Evolutionary conservation across 1,140 invertebrate species (phyloP).

Genomic region (Drosophila oshimai): DNA sequence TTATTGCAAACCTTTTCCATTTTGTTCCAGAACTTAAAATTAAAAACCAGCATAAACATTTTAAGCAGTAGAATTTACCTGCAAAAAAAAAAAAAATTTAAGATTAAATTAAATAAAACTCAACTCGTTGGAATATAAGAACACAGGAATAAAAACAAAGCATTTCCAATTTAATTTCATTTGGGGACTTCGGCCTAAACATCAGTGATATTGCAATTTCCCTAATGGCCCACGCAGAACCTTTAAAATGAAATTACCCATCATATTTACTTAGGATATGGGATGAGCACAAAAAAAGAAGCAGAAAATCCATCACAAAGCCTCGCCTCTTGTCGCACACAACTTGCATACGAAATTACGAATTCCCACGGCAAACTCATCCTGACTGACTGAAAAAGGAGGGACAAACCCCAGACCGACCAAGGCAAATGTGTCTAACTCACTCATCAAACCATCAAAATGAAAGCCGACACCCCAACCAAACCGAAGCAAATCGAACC

Average conservation of each 20-base stretch:
- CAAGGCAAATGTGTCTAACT: constrained; percentile 60
- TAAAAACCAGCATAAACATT: not conserved
- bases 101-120: constrained; percentile 20
- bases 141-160: constrained; percentile 2
- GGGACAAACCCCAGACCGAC: not conserved
- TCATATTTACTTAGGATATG: constrained; percentile 71
- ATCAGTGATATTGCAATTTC: constrained; percentile 61
- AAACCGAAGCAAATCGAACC: constrained; percentile 13
- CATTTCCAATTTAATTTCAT: constrained; percentile 61
- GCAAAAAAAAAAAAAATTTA: constrained; percentile 28
- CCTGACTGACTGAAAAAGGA: constrained; percentile 29
- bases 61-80: constrained; percentile 43
- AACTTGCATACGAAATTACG: constrained; percentile 75
- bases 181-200: constrained; percentile 17
- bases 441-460: constrained; percentile 51
- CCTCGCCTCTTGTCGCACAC: constrained; percentile 28
- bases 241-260: constrained; percentile 78
- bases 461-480: constrained; percentile 26
- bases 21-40: no score
- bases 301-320: constrained; percentile 22
- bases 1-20: no score
- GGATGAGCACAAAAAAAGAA: constrained; percentile 29
- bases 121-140: not conserved
- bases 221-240: constrained; percentile 71
- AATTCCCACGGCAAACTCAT: constrained; percentile 76